Base-by-base conservation (phyloP, 2,797 vertebrate genomes). In the Pseudochaenichthys georgianus region DNA sequence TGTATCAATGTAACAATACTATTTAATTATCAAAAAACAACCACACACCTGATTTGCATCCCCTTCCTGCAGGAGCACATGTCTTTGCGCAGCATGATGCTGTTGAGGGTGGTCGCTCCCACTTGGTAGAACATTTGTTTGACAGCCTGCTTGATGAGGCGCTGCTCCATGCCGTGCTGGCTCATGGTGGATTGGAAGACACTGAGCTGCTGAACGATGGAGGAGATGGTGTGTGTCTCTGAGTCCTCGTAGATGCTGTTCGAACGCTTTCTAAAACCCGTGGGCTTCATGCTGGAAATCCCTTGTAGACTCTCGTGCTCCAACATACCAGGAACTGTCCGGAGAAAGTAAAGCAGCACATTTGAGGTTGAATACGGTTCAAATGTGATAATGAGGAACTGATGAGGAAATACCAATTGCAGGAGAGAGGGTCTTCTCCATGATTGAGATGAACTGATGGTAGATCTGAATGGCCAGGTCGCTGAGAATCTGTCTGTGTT, bases 21-120 rank as follows among this genome's bases (percentile, higher is more conserved):
- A 8, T 31, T 43, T 48, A 1, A 28, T 15, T 43, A 11, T 59
- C 6, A 43, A 11, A n/a, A 59, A 66, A 5, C 4, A 45, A 50
- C 55, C 57, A 55, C 75, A 42, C 87, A 99, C 98, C 98, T 97
- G 93, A 99, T 99, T 82, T 99, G 98, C 98, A 99, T 99, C 70
- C 98, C 98, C 92, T 99, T 99, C 46, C 98, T 95, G 87, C 98
- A 99, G 16, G 98, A 99, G 83, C 98, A 99, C 96, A 99, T 97
- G 83, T 99, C 98, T 91, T 99, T 99, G 71, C 98, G 96, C 23
- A 99, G 96, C 88, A 99, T 96, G 77, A 99, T 97, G 84, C 95
- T 97, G 85, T 99, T 99, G 68, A 99, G 95, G 5, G 97, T 95
- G 67, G 94, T 91, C 0, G 97, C 94, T 6, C 96, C 96, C 1